Evolutionary conservation across 2,113 vertebrate species (phyloP).

Genomic region (Marcusenius ussheri): DNA sequence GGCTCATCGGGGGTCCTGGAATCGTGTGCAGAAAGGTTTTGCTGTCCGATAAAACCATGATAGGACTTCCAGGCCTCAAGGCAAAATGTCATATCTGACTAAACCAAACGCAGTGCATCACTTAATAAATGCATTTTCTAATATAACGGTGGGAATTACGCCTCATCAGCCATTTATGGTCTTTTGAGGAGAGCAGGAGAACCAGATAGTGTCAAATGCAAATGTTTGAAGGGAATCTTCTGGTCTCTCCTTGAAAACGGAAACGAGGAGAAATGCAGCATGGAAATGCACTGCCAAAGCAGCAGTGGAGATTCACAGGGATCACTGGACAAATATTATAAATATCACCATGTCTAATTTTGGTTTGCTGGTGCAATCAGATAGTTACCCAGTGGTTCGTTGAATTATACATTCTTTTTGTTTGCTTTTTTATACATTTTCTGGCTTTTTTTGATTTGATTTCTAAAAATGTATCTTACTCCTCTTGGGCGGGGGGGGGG

Average conservation of each 20-base stretch:
- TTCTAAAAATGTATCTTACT: neutral
- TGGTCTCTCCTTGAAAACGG: neutral
- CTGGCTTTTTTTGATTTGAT: neutral
- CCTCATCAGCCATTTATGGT: neutral
- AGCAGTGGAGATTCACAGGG: neutral
- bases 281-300: neutral
- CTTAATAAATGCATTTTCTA: neutral
- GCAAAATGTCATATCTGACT: neutral
- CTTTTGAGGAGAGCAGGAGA: neutral
- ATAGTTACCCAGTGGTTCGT: neutral
- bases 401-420: neutral
- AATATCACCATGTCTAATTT: neutral
- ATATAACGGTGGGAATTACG: neutral
- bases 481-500: neutral
- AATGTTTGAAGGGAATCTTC: neutral
- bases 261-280: neutral
- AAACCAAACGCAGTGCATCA: neutral
- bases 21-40: neutral
- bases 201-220: neutral
- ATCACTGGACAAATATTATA: neutral
- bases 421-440: neutral
- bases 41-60: neutral
- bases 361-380: neutral
- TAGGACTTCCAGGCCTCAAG: neutral
- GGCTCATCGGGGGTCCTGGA: neutral